Evolutionary conservation across 2,113 vertebrate genomes (phyloP).

Genomic region (Mustela nigripes): DNA sequence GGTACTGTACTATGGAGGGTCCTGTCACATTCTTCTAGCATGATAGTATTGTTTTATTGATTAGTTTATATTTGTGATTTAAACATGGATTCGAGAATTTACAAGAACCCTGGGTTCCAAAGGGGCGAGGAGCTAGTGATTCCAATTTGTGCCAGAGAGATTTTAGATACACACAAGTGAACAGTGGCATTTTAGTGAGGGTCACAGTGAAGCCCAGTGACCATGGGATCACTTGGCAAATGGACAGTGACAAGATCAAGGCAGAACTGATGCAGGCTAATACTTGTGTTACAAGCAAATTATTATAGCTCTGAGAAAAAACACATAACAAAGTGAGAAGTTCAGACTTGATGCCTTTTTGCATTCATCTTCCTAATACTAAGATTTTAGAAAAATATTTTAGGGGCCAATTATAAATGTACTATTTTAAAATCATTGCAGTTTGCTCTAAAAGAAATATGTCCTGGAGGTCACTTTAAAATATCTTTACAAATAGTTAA

Average conservation of each 20-base stretch:
- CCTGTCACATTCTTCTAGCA: background rate
- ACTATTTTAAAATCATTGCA: slow-evolving; percentile 22
- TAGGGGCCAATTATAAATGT: background rate
- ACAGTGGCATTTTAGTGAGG: background rate
- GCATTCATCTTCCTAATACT: background rate
- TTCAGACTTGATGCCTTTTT: background rate
- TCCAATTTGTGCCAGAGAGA: background rate
- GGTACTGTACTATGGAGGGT: background rate
- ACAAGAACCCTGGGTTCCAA: background rate
- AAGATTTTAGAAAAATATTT: slow-evolving; percentile 22
- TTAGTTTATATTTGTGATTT: slow-evolving; percentile 9
- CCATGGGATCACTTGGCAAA: background rate
- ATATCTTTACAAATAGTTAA: background rate
- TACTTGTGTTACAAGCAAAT: background rate
- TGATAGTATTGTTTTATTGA: background rate
- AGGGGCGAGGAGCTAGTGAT: background rate
- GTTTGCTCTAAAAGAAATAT: background rate
- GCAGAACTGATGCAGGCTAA: background rate
- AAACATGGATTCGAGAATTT: background rate
- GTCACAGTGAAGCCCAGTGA: background rate
- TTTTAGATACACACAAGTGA: background rate
- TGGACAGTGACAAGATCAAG: background rate
- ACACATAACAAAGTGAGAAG: background rate
- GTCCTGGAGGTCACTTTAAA: background rate
- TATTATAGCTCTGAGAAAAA: background rate